Conservation (phyloP, 2,888 invertebrate species). For the Thymelicus acteon region DNA sequence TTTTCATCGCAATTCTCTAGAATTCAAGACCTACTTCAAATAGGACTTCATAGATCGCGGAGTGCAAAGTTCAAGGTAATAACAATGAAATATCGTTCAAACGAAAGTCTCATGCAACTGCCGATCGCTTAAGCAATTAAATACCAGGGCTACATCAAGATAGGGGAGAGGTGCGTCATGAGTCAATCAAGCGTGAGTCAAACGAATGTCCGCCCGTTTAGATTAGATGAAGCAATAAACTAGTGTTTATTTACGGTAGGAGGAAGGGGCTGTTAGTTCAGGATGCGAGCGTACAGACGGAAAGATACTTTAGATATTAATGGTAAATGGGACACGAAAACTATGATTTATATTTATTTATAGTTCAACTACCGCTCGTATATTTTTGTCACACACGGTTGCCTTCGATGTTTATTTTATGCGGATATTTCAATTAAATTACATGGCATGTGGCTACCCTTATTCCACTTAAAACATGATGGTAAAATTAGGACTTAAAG, state of each 20-base stretch:
- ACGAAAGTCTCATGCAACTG: neutral
- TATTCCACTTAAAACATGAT: too few relatives aligned
- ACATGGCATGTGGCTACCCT: too few relatives aligned
- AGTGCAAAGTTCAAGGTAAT: too few relatives aligned
- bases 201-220: conserved; percentile 51
- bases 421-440: neutral
- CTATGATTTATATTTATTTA: conserved; percentile 2
- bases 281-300: conserved; percentile 49
- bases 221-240: conserved; percentile 60
- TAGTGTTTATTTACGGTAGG: conserved; percentile 68
- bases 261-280: conserved; percentile 55
- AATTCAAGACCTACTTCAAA: too few relatives aligned
- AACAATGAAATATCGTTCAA: neutral
- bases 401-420: neutral
- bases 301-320: conserved; percentile 18
- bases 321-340: conserved; percentile 9
- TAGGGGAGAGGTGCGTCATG: conserved; percentile 23
- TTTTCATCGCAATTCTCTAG: too few relatives aligned
- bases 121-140: conserved; percentile 19
- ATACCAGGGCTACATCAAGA: neutral
- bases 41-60: too few relatives aligned
- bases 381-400: neutral
- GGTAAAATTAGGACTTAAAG: too few relatives aligned
- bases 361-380: conserved; percentile 3
- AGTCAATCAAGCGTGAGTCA: conserved; percentile 53